Base-by-base conservation (phyloP, 2,797 vertebrate species). In the Microcaecilia unicolor region DNA sequence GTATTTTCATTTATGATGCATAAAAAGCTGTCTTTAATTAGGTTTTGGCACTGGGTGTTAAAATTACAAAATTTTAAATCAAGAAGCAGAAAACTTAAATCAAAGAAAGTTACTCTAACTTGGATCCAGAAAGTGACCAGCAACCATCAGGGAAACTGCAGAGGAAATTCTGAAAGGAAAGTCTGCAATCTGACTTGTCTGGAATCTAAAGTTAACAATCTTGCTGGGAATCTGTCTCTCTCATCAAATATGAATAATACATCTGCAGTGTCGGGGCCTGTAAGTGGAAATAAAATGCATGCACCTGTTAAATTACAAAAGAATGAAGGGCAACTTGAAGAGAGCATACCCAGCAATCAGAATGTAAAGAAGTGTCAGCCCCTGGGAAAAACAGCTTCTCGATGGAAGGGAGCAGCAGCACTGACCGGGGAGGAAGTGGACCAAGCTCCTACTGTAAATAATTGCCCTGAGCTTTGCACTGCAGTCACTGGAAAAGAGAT, bases 1-100 rank as follows among this genome's bases (percentile, higher is more conserved):
- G 69, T 55, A 53, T 72, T 67, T 67, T 58, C 69, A 66, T 75
- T 83, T 80, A 84, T 74, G 80, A 81, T 86, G 75, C 72, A 78
- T 70, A 80, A 80, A 49, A 84, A 84, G 69, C 68, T 77, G 61
- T 81, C 76, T 68, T 51, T 76, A 78, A 58, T 83, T 66, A 80
- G 68, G 64, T 76, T 77, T 74, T 39, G 61, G 35, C 67, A 67
- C 59, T 75, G 78, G 69, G 62, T 81, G 48, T 48, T 79, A 44
- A 78, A 78, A 69, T 79, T 56, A 40, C 66, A 58, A 1, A 62
- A 75, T 61, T 65, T 81, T 61, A 63, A 44, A 72, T 61, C 60
- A 43, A 81, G 66, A 68, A 65, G 66, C 57, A 78, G 76, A 64
- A 41, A 51, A 45, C 78, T 58, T 45, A 81, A 60, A 50, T 37